Percentiles rank a stretch among this genome's conserved stretches.
These are phyloP conservation scores for Salvelinus alpinus DNA, from an alignment of 2,113 vertebrate species.

Conservation along the genomic window DNA sequence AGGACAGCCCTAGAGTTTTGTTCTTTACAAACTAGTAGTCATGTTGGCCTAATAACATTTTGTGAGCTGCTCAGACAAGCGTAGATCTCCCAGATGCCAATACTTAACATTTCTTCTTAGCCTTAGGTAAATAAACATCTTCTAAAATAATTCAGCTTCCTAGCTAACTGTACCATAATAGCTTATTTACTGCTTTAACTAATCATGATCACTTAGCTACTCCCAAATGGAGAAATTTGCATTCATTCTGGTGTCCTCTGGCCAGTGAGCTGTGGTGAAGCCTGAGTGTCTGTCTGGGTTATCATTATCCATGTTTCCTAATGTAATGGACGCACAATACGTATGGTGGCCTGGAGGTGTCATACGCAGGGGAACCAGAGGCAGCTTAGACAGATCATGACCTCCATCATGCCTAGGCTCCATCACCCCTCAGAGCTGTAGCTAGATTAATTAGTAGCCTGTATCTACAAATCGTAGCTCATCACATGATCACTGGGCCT, in stretches of 20 bases:
- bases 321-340: not conserved
- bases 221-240: too few relatives aligned
- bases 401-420: not conserved
- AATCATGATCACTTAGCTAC: too few relatives aligned
- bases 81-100: not conserved
- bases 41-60: not conserved
- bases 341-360: too few relatives aligned
- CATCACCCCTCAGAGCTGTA: not conserved
- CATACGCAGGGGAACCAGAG: not conserved
- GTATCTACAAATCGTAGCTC: not conserved
- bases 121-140: too few relatives aligned
- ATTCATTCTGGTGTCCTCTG: not conserved
- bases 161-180: too few relatives aligned
- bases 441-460: not conserved
- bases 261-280: slow-evolving; percentile 20
- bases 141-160: too few relatives aligned
- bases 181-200: too few relatives aligned
- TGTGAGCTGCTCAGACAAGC: not conserved
- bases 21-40: not conserved
- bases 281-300: slow-evolving; percentile 22
- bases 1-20: not conserved
- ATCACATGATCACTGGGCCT: not conserved
- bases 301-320: slow-evolving; percentile 23
- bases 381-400: not conserved
- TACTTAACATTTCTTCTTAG: too few relatives aligned